These are phyloP conservation scores for Pterois miles DNA, from an alignment of 2,797 vertebrate genomes.

Conservation along the genomic window DNA sequence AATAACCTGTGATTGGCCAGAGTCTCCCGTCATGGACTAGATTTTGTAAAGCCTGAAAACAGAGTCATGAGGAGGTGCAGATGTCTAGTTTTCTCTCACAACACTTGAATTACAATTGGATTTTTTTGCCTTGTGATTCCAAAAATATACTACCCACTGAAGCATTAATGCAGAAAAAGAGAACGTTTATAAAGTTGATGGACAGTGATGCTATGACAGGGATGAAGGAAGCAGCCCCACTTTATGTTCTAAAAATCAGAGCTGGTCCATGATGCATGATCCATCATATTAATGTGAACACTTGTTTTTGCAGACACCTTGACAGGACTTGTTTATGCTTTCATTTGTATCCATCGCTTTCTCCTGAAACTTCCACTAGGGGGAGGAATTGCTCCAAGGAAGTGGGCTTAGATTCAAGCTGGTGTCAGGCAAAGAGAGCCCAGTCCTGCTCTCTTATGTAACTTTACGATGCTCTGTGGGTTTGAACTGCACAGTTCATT, in stretches of 20 bases:
- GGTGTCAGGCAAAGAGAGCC: background rate
- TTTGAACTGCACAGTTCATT: slow-evolving; percentile 40
- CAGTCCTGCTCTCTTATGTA: slow-evolving; percentile 39
- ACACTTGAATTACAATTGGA: no score
- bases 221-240: background rate
- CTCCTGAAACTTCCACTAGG: slow-evolving; percentile 43
- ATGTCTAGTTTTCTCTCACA: no score
- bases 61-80: no score
- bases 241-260: no score
- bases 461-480: slow-evolving; percentile 45
- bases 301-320: background rate
- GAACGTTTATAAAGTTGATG: background rate
- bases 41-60: no score
- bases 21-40: no score
- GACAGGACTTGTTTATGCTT: background rate
- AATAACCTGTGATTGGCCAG: no score
- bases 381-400: slow-evolving; percentile 38
- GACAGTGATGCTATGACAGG: background rate
- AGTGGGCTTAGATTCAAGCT: background rate
- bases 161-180: background rate
- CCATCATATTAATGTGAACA: background rate
- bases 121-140: no score
- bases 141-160: no score
- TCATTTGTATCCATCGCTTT: background rate
- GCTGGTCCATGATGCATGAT: no score